These are phyloP conservation scores for Ceyx cyanopectus DNA, from an alignment of 2,113 vertebrate species.

Conservation along the genomic window DNA sequence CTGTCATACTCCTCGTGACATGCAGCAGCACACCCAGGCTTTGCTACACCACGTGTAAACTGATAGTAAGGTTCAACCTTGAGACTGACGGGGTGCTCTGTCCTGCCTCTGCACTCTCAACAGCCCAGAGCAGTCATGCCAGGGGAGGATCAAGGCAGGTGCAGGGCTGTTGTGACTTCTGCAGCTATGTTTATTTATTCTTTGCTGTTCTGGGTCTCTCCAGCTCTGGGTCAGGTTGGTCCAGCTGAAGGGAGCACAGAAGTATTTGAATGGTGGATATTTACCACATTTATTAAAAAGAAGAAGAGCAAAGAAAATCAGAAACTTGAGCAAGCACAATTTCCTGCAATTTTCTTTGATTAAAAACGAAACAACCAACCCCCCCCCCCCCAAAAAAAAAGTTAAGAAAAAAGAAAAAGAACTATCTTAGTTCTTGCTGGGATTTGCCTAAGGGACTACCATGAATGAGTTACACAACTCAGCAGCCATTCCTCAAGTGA, in stretches of 20 bases:
- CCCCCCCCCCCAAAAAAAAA: too few relatives aligned
- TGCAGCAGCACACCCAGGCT: background rate
- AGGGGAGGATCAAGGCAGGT: background rate
- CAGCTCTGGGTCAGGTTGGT: background rate
- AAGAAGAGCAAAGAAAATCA: background rate
- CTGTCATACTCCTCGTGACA: fast-evolving
- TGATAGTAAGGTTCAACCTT: background rate
- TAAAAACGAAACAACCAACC: too few relatives aligned
- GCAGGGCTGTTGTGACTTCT: background rate
- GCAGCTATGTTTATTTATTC: background rate
- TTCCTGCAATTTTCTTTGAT: background rate
- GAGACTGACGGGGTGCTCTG: background rate
- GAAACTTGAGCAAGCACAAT: background rate
- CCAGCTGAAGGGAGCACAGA: background rate
- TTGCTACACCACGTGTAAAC: background rate
- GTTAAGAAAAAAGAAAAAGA: background rate
- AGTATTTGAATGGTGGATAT: background rate
- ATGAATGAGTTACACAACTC: slow-evolving; percentile 22
- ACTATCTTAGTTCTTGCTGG: background rate
- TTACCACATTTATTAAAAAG: background rate
- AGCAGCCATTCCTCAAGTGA: background rate
- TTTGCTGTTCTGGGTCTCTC: background rate
- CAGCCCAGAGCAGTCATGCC: background rate
- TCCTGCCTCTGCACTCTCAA: background rate
- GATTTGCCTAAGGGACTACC: background rate